These are phyloP conservation scores for Drosophila peninsularis DNA, from an alignment of 2,888 invertebrate genomes.

Conservation along the genomic window DNA sequence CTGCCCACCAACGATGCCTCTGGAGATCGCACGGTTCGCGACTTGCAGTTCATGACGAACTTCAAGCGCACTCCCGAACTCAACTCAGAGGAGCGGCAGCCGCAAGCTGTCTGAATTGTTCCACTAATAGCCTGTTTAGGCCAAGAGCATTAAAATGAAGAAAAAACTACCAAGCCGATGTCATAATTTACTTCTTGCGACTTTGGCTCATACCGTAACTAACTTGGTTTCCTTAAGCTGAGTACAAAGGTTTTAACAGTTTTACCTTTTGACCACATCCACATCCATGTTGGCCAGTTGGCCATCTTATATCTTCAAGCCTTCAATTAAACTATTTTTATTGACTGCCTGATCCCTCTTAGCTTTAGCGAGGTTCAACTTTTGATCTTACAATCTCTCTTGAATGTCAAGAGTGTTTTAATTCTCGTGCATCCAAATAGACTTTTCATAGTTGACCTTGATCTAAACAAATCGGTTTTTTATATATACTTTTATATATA, in stretches of 20 bases:
- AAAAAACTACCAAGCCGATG: not conserved
- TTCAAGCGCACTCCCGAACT: slow-evolving; percentile 41
- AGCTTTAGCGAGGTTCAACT: too few relatives aligned
- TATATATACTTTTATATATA: too few relatives aligned
- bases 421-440: too few relatives aligned
- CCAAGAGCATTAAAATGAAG: not conserved
- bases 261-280: too few relatives aligned
- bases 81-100: slow-evolving; percentile 41
- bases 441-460: too few relatives aligned
- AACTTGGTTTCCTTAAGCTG: not conserved
- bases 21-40: slow-evolving; percentile 57
- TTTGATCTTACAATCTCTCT: not conserved
- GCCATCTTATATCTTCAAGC: not conserved
- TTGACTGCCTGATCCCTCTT: not conserved
- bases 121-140: not conserved
- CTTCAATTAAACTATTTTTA: not conserved
- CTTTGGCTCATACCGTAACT: not conserved
- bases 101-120: slow-evolving; percentile 6
- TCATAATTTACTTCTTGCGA: not conserved
- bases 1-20: slow-evolving; percentile 44
- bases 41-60: slow-evolving; percentile 56
- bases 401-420: not conserved
- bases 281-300: not conserved
- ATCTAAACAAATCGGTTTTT: too few relatives aligned
- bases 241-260: not conserved